phyloP scores from a whole-genome alignment of 1,140 invertebrate genomes.

The Pachypsylla venusta region DNA sequence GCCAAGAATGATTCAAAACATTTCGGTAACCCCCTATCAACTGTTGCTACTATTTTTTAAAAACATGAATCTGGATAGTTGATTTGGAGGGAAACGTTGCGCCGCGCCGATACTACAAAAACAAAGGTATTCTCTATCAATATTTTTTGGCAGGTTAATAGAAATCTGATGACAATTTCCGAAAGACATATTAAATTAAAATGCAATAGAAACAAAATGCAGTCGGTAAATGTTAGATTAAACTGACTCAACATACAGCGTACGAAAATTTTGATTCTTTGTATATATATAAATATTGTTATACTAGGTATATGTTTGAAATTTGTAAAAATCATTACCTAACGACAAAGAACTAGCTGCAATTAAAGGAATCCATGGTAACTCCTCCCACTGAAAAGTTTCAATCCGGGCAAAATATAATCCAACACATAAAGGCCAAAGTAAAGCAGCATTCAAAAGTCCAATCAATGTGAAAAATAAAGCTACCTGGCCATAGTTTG shows the following conservation, averaged over 20 bases:
- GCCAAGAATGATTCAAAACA: neutral
- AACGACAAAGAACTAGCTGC: slow-evolving; percentile 59
- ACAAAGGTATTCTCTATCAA: no score
- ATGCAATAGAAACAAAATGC: no score
- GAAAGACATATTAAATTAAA: no score
- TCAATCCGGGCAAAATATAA: slow-evolving; percentile 74
- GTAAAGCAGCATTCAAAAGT: slow-evolving; percentile 58
- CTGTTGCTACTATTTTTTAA: neutral
- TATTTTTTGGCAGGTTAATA: no score
- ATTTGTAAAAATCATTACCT: no score
- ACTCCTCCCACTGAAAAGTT: slow-evolving; percentile 52
- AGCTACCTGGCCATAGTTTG: slow-evolving; percentile 70
- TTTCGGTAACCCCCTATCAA: no score
- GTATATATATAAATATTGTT: no score
- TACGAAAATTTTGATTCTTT: no score
- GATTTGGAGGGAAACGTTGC: neutral
- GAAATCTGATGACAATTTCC: no score
- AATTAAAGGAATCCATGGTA: slow-evolving; percentile 67
- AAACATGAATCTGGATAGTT: neutral
- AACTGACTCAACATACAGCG: no score
- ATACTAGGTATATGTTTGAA: no score
- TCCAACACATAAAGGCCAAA: slow-evolving; percentile 72
- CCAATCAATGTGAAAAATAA: slow-evolving; percentile 77
- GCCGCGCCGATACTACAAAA: neutral
- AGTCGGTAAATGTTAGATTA: no score